Evolutionary conservation across 2,113 vertebrate genomes (phyloP).

Genomic region (Pavo muticus): DNA sequence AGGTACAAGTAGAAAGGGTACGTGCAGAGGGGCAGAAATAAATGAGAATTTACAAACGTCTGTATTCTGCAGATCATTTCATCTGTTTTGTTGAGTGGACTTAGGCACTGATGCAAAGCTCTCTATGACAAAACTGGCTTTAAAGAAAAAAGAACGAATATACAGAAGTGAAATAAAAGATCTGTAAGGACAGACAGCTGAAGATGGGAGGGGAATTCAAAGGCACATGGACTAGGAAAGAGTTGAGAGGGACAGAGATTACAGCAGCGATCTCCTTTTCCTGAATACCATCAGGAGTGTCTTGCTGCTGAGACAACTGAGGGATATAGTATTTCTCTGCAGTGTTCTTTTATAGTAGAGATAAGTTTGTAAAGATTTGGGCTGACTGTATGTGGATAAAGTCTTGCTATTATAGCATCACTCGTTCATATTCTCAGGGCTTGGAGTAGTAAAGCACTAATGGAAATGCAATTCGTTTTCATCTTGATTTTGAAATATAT

Average conservation of each 20-base stretch:
- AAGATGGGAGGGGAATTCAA: not conserved
- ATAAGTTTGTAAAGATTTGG: not conserved
- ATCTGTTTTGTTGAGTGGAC: not conserved
- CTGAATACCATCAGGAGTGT: not conserved
- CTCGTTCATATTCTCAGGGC: not conserved
- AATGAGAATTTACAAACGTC: not conserved
- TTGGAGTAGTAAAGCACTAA: not conserved
- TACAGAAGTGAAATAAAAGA: not conserved
- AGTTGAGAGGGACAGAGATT: not conserved
- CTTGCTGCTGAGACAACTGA: not conserved
- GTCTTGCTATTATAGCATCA: not conserved
- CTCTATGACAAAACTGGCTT: not conserved
- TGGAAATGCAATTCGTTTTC: not conserved
- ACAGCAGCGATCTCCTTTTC: not conserved
- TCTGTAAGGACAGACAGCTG: rapidly evolving
- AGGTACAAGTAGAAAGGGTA: not conserved
- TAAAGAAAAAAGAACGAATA: not conserved
- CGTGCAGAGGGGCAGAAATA: not conserved
- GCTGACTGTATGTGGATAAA: not conserved
- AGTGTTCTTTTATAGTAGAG: not conserved
- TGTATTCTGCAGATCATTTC: not conserved
- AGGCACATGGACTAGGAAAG: not conserved
- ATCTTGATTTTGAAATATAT: not conserved
- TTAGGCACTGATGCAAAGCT: not conserved
- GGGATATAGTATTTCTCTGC: not conserved